phyloP scores from a whole-genome alignment of 2,888 invertebrate genomes.

The Lasioglossum villosulum region DNA sequence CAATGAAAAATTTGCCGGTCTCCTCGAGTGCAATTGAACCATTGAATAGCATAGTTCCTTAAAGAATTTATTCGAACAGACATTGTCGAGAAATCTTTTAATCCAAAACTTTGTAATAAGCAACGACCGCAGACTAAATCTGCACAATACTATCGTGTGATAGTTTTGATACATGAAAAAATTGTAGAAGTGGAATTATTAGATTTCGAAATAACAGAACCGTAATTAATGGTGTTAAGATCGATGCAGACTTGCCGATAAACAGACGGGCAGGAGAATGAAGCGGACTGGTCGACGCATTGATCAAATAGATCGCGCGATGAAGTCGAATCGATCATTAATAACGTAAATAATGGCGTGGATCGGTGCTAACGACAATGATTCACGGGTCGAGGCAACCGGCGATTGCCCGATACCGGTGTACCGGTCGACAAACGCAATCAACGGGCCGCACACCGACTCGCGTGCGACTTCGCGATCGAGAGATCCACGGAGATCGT shows the following conservation, averaged over 20 bases:
- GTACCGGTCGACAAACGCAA: slow-evolving; percentile 23
- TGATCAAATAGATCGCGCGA: not conserved
- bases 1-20: too few species aligned
- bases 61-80: too few species aligned
- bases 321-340: slow-evolving; percentile 34
- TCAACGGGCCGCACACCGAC: slow-evolving; percentile 8
- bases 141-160: not conserved
- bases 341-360: slow-evolving; percentile 34
- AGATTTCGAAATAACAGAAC: not conserved
- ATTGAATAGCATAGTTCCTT: too few species aligned
- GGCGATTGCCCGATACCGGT: slow-evolving; percentile 34
- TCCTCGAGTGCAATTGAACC: too few species aligned
- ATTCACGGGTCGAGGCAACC: slow-evolving; percentile 48
- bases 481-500: slow-evolving; percentile 17
- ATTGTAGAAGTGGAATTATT: not conserved
- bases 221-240: not conserved
- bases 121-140: too few species aligned
- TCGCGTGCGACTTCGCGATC: slow-evolving; percentile 47
- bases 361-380: slow-evolving; percentile 60
- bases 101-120: too few species aligned
- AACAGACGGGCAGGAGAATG: not conserved
- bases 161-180: not conserved
- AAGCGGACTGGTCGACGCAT: not conserved
- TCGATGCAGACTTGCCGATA: not conserved
- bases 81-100: too few species aligned